Evolutionary conservation across 2,113 vertebrate genomes (phyloP).

Genomic region (Etheostoma spectabile): DNA sequence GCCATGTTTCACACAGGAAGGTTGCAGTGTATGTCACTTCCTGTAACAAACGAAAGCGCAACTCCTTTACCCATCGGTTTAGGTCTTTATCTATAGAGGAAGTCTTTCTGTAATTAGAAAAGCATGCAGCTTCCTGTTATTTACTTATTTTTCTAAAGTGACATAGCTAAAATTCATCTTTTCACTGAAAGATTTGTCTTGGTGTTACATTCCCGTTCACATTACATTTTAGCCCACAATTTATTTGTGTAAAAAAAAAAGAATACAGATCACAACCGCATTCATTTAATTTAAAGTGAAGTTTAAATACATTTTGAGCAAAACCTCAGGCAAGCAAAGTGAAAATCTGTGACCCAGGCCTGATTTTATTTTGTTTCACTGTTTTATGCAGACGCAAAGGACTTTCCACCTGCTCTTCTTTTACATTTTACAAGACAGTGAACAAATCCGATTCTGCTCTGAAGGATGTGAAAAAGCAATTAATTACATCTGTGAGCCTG

Average conservation of each 20-base stretch:
- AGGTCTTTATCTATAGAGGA: neutral
- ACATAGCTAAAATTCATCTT: neutral
- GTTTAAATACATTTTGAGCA: neutral
- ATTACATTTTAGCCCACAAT: neutral
- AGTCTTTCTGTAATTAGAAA: neutral
- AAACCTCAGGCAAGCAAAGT: neutral
- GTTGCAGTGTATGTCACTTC: conserved; percentile 66
- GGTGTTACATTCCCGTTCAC: neutral
- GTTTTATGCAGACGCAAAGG: neutral
- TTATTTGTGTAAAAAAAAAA: too few relatives aligned
- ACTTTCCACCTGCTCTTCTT: conserved; percentile 2
- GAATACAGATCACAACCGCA: neutral
- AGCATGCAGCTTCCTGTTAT: conserved; percentile 1
- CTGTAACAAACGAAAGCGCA: conserved; percentile 55
- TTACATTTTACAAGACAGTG: neutral
- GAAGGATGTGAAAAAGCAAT: conserved; percentile 10
- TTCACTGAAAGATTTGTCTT: neutral
- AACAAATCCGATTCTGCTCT: neutral
- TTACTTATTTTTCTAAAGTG: neutral
- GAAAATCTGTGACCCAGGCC: neutral
- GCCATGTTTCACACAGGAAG: conserved; percentile 65
- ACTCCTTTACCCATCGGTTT: neutral
- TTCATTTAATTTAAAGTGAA: neutral
- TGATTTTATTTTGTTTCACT: neutral
- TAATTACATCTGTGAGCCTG: conserved; percentile 57